A percentile compares a stretch with the other conserved stretches of the same genome.
These are phyloP conservation scores for Sesamia nonagrioides DNA, from an alignment of 1,140 invertebrate genomes.

Conservation along the genomic window DNA sequence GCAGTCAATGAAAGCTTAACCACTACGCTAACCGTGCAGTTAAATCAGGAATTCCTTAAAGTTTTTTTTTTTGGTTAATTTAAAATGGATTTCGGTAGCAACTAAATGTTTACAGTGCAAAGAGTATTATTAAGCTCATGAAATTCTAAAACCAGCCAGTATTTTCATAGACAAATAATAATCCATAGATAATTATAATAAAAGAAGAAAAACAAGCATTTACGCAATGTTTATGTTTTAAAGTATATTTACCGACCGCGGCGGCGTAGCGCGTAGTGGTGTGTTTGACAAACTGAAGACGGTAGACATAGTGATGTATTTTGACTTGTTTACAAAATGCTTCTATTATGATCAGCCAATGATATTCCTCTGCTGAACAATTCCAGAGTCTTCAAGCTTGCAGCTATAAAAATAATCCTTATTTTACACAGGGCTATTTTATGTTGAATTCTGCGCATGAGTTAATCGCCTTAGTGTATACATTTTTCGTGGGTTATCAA, in stretches of 20 bases:
- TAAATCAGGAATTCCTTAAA: too few species aligned
- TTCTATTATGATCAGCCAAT: background rate
- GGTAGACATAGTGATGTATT: background rate
- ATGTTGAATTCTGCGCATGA: too few species aligned
- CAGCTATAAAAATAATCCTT: too few species aligned
- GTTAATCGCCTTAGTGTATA: too few species aligned
- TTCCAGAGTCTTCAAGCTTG: too few species aligned
- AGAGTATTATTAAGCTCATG: too few species aligned
- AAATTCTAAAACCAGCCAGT: background rate
- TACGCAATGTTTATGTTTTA: constrained; percentile 29
- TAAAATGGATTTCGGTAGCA: background rate
- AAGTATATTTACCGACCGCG: constrained; percentile 28
- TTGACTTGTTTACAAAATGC: background rate
- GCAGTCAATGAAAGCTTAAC: too few species aligned
- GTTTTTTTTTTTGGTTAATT: too few species aligned
- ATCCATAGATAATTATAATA: background rate
- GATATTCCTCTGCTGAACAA: background rate
- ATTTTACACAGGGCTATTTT: too few species aligned
- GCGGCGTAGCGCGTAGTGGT: constrained; percentile 4
- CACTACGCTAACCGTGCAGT: too few species aligned
- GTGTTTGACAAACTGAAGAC: constrained; percentile 15
- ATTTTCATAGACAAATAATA: constrained; percentile 10
- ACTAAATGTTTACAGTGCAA: background rate
- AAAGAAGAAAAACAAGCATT: constrained; percentile 23
- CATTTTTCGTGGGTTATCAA: too few species aligned